A percentile compares a stretch with the other conserved stretches of the same genome.
Evolutionary conservation across 2,797 vertebrate species (phyloP).

Genomic region (Enteromius viviparus): DNA sequence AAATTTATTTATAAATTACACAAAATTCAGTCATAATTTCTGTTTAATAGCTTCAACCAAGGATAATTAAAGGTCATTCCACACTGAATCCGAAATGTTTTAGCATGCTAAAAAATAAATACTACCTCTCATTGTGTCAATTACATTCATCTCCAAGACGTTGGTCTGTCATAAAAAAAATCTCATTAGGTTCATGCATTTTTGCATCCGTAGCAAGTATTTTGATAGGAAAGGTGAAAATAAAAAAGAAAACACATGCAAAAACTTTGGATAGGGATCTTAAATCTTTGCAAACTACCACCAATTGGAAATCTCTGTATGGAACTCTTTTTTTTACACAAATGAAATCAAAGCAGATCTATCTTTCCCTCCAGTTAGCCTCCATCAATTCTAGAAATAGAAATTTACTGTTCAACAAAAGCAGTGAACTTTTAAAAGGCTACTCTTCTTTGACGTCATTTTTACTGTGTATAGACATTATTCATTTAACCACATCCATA

Average conservation of each 20-base stretch:
- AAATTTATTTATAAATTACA: background rate
- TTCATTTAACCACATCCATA: background rate
- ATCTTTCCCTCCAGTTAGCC: background rate
- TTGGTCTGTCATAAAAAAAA: too few species aligned
- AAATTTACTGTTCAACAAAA: background rate
- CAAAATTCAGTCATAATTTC: background rate
- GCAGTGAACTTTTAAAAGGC: background rate
- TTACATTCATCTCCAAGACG: too few species aligned
- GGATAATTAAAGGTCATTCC: too few species aligned
- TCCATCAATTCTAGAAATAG: background rate
- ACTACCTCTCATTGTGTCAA: too few species aligned
- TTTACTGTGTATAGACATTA: background rate
- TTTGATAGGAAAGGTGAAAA: too few species aligned
- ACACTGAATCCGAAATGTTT: too few species aligned
- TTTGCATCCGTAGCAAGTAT: too few species aligned
- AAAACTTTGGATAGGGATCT: too few species aligned
- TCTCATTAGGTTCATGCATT: too few species aligned
- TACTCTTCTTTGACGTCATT: background rate
- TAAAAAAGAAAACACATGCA: too few species aligned
- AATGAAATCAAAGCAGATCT: background rate
- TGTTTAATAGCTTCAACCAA: background rate
- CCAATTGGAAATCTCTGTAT: background rate
- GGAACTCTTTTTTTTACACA: background rate
- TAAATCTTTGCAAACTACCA: background rate
- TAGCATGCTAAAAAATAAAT: too few species aligned